These are phyloP conservation scores for Drosophila monieri DNA, from an alignment of 2,888 invertebrate species.

Conservation along the genomic window DNA sequence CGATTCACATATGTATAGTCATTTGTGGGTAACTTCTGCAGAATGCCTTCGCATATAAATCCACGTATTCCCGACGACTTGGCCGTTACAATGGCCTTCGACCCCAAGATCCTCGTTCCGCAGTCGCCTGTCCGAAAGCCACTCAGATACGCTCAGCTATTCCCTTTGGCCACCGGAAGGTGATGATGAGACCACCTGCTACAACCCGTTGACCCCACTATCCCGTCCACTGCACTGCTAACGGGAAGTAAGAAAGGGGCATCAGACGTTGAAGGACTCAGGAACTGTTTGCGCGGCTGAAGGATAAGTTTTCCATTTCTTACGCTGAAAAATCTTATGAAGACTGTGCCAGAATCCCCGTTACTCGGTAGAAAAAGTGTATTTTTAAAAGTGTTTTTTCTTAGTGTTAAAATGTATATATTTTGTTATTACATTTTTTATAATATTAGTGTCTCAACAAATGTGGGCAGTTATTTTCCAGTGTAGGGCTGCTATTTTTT, in stretches of 20 bases:
- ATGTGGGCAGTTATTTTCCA: not conserved
- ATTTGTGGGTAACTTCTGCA: not conserved
- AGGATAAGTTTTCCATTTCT: not conserved
- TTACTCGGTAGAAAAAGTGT: too few species aligned
- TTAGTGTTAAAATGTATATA: too few species aligned
- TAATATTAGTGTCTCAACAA: too few species aligned
- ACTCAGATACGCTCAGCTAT: conserved; percentile 38
- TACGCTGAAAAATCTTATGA: not conserved
- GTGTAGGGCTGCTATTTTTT: conserved; percentile 21
- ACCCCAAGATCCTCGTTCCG: conserved; percentile 41
- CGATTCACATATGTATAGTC: too few species aligned
- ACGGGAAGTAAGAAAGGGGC: conserved; percentile 15
- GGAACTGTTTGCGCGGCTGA: conserved; percentile 9
- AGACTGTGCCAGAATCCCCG: too few species aligned
- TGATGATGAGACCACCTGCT: conserved; percentile 34
- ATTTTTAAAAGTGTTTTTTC: too few species aligned
- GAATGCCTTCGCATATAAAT: conserved; percentile 8
- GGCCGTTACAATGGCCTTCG: conserved; percentile 20
- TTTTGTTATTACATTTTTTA: too few species aligned
- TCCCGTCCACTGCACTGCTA: conserved; percentile 36
- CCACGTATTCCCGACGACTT: not conserved
- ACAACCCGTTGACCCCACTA: conserved; percentile 23
- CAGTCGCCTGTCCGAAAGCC: conserved; percentile 14
- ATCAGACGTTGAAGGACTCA: conserved; percentile 15
- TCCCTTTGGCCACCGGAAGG: conserved; percentile 25